Evolutionary conservation across 2,797 vertebrate genomes (phyloP).

Genomic region (Streptopelia turtur): DNA sequence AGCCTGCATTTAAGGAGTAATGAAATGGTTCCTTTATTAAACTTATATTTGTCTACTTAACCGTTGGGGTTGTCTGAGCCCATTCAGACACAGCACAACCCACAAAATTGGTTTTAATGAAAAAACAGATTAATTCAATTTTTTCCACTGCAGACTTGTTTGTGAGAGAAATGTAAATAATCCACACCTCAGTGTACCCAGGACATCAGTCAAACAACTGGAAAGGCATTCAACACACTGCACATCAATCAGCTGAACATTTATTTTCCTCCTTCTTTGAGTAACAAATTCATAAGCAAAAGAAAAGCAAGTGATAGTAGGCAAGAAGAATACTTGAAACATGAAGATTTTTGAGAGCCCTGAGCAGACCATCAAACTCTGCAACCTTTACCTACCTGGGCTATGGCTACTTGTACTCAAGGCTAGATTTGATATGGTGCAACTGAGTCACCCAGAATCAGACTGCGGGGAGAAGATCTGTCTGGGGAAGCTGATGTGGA

Average conservation of each 20-base stretch:
- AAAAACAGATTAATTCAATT: background rate
- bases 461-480: background rate
- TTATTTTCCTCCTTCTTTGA: background rate
- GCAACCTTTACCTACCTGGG: background rate
- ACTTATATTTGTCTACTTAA: background rate
- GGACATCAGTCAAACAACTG: background rate
- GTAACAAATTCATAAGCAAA: background rate
- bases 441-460: background rate
- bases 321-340: background rate
- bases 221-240: background rate
- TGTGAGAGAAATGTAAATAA: background rate
- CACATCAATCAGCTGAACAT: background rate
- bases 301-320: background rate
- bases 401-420: background rate
- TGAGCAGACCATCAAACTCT: background rate
- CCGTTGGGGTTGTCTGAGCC: background rate
- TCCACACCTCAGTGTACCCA: background rate
- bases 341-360: background rate
- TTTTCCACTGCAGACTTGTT: background rate
- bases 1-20: background rate
- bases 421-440: background rate
- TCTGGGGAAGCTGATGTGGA: background rate
- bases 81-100: background rate
- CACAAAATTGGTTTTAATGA: background rate
- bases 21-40: conserved; percentile 16